Conservation (phyloP, 2,888 invertebrate species). For the Ectemnius continuus region DNA sequence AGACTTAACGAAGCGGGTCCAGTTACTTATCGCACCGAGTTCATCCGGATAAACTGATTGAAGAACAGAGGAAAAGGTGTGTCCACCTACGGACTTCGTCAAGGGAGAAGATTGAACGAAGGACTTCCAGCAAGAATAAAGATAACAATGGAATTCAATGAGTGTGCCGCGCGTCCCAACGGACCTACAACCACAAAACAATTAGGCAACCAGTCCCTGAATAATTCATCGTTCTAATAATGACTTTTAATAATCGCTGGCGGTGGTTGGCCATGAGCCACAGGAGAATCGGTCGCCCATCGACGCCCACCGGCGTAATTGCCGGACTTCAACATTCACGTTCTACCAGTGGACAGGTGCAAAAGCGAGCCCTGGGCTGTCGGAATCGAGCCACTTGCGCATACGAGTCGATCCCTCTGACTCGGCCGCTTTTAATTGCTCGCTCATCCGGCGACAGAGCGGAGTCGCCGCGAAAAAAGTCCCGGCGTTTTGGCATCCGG, state of each 20-base stretch:
- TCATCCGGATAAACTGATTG: slow-evolving; percentile 57
- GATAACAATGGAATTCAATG: slow-evolving; percentile 6
- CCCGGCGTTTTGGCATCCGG: slow-evolving; percentile 12
- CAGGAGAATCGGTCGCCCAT: background rate
- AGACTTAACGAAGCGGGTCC: slow-evolving; percentile 16
- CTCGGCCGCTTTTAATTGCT: slow-evolving; percentile 41
- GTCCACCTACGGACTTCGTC: slow-evolving; percentile 39
- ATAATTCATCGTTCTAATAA: slow-evolving; percentile 45
- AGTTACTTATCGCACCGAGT: slow-evolving; percentile 18
- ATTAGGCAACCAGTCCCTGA: slow-evolving; percentile 37
- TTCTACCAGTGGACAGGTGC: slow-evolving; percentile 41
- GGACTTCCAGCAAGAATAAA: background rate
- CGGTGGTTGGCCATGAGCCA: slow-evolving; percentile 3
- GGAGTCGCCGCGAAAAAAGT: slow-evolving; percentile 16
- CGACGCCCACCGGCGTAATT: slow-evolving; percentile 29
- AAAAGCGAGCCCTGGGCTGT: slow-evolving; percentile 34
- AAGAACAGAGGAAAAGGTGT: slow-evolving; percentile 38
- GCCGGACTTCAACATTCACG: slow-evolving; percentile 40
- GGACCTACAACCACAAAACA: slow-evolving; percentile 20
- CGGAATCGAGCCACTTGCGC: slow-evolving; percentile 30
- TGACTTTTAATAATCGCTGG: slow-evolving; percentile 23
- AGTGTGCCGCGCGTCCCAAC: slow-evolving; percentile 13
- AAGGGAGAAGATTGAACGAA: slow-evolving; percentile 14
- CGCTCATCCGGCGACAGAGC: slow-evolving; percentile 21
- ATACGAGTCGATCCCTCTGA: slow-evolving; percentile 12